phyloP scores from a whole-genome alignment of 37 sponge, comb jelly and placozoan species.

The Dysidea cf. avara region DNA sequence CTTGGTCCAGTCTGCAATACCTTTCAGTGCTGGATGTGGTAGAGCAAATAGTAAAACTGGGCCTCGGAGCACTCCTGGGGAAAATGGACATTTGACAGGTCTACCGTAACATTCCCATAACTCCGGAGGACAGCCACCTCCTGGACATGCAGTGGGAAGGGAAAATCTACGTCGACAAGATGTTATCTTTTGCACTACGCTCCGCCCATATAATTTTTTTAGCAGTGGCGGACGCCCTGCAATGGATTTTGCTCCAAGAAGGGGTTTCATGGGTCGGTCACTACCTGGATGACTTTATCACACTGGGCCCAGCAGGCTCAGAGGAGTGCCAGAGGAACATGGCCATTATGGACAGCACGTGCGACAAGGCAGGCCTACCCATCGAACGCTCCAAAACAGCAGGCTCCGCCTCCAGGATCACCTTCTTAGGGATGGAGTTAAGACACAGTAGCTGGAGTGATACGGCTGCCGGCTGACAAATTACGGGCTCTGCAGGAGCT shows the following conservation, averaged over 20 bases:
- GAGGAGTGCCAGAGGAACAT: too few species aligned
- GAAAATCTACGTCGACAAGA: constrained; percentile 20
- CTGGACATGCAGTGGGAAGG: constrained; percentile 37
- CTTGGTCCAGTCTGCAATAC: neutral
- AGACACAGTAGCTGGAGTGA: too few species aligned
- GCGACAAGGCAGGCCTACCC: too few species aligned
- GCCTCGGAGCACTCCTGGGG: constrained; percentile 16
- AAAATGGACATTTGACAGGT: constrained; percentile 29
- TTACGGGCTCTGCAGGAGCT: too few species aligned
- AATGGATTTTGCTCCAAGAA: constrained; percentile 8
- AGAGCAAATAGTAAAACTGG: constrained; percentile 10
- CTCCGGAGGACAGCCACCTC: constrained; percentile 19
- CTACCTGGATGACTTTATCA: constrained; percentile 33
- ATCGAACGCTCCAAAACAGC: too few species aligned
- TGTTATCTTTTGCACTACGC: constrained; percentile 12
- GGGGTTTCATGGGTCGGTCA: neutral
- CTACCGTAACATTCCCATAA: constrained; percentile 25
- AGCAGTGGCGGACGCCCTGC: constrained; percentile 22
- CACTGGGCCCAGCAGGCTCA: neutral
- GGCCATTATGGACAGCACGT: too few species aligned
- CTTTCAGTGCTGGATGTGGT: constrained; percentile 17
- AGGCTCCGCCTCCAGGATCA: too few species aligned
- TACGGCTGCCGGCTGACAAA: too few species aligned
- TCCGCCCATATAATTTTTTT: constrained; percentile 25
- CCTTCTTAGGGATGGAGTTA: too few species aligned